Evolutionary conservation across 2,113 vertebrate species (phyloP), one percentile per base, ranked within the genome.

Genomic region (Crotophaga sulcirostris): DNA sequence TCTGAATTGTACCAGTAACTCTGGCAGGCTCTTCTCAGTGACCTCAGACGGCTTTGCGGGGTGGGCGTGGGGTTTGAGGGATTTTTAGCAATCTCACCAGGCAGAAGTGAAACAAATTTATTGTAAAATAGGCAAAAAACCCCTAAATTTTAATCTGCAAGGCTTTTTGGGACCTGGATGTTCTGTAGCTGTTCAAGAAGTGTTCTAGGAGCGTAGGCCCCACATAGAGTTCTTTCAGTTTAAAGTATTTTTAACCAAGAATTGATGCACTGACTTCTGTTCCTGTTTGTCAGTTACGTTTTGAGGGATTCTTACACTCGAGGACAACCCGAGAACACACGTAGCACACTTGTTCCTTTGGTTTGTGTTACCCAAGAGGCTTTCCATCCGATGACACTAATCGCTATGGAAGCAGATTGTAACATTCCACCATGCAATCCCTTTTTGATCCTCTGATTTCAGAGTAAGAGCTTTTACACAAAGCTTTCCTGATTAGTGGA

Each of bases 331-430:
- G 78, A 91, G 79, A 97, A 84, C 58, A 80, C 81, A 73, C 90
- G 82, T 3, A 91, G 95, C 94, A 94, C 93, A 90, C 97, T 97
- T 91, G 93, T 95, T 97, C 92, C 97, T 95, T 93, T 84, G 62
- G 13, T 96, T 94, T 93, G 91, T 97, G 94, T 97, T 96, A 97
- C 68, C 89, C 81, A 94, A 93, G 93, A 95, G 96, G 96, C 93
- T 97, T 97, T 93, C 89, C 91, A 76, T 74, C 85, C 7, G 59
- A 87, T 77, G 87, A 45, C 90, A 52, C 77, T 97, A 93, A 95
- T 97, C 96, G 74, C 96, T 82, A 42, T 82, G 93, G 95, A 96
- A 97, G 96, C 90, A 96, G 97, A 94, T 86, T 94, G 97, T 97
- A 91, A 95, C 87, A 95, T 94, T 97, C 96, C 93, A 92, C 93